Conservation (phyloP, 2,888 invertebrate genomes). For the Trichogramma dendrolimi region DNA sequence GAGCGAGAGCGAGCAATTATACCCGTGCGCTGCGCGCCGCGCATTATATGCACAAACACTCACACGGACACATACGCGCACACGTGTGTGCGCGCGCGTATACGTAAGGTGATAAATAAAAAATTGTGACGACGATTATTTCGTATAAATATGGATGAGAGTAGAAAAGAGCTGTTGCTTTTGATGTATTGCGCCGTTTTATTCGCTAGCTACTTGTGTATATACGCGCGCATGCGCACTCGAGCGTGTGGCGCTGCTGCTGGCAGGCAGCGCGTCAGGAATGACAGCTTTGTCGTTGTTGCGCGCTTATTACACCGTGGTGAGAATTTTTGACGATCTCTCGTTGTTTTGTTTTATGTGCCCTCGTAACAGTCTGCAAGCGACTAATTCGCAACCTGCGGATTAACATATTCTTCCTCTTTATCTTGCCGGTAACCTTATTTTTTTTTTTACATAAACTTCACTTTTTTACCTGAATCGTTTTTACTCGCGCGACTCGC, state of each 20-base stretch:
- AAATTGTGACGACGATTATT: slow-evolving; percentile 18
- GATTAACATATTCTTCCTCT: no score
- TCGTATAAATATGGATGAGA: slow-evolving; percentile 27
- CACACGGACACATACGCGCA: background rate
- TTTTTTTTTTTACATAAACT: no score
- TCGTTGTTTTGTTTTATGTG: no score
- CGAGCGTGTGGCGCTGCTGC: slow-evolving; percentile 2
- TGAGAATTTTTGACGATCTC: no score
- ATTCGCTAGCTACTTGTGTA: no score
- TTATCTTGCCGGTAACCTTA: no score
- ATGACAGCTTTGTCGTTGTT: slow-evolving; percentile 8
- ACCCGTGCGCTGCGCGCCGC: background rate
- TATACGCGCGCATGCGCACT: background rate
- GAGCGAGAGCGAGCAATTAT: slow-evolving; percentile 10
- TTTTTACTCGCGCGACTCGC: background rate
- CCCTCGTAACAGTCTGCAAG: no score
- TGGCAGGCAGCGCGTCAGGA: background rate
- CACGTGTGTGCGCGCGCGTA: background rate
- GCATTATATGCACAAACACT: background rate
- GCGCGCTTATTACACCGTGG: no score
- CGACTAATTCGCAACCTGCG: no score
- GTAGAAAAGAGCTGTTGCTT: background rate
- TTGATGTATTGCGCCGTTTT: slow-evolving; percentile 12
- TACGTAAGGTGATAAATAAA: slow-evolving; percentile 2
- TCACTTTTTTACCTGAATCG: no score